Evolutionary conservation across 1,140 invertebrate species (phyloP), one percentile per base, ranked within the genome.

Genomic region (Ectropis grisescens): DNA sequence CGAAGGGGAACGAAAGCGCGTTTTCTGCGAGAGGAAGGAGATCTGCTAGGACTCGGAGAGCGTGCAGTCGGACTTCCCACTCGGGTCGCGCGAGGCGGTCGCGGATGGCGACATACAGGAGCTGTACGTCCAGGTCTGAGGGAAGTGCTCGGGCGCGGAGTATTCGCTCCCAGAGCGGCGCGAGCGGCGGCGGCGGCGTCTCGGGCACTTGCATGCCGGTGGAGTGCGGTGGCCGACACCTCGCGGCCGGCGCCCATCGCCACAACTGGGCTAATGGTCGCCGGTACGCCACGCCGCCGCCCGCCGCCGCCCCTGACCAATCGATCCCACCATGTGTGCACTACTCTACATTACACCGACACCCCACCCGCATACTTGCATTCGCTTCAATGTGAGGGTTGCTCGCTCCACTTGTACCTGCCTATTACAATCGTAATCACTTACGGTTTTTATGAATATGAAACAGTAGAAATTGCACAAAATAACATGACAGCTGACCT

Each of bases 61-160:
- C 91, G 58, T 93, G 91, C 27, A 92, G 88, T 2, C 92, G 84
- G 10, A 93, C 91, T 66, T 92, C 90, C 88, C 90, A 91, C 70
- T 93, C 91, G 0, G 90, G 90, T 69, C 92, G 89, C 22, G 85
- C 84, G n/a, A 93, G 80, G 22, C 91, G 84, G 28, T 88, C 86
- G 12, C 86, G 82, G 48, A 93, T 87, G 37, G 90, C 90, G 7
- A 83, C 53, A 54, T 91, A 92, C 27, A 91, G 85, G 28, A 84
- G 72, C 25, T 72, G 66, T 0, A 87, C 84, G 57, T 91, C 87
- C 11, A 90, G 82, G 34, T 88, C 86, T 10, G 86, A 84, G 24
- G 86, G 87, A 10, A 88, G 56, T 19, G 84, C 79, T 22, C 83
- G 82, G 31, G 84, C 87, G 60, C 85, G 65, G 30, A 91, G 83